Evolutionary conservation across 2,113 vertebrate species (phyloP).

Genomic region (Ia io): DNA sequence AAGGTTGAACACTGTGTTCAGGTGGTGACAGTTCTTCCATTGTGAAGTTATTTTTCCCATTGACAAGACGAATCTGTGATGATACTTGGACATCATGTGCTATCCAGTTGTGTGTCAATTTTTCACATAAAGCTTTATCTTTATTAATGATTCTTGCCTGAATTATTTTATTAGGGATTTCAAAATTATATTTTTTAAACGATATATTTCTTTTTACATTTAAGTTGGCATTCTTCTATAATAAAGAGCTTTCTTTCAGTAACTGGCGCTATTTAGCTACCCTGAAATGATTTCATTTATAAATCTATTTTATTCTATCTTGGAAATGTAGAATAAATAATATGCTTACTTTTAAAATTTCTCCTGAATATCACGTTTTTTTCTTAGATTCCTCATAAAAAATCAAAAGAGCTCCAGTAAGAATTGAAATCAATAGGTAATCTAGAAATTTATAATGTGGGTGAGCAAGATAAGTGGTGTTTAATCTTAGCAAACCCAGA

Average conservation of each 20-base stretch:
- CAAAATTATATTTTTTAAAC: slow-evolving; percentile 25
- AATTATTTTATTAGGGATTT: not conserved
- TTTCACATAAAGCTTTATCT: not conserved
- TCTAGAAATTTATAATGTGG: not conserved
- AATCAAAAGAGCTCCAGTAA: not conserved
- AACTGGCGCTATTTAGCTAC: not conserved
- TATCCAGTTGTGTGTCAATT: slow-evolving; percentile 22
- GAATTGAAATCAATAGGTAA: slow-evolving; percentile 16
- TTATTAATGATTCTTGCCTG: slow-evolving; percentile 9
- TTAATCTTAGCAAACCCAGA: not conserved
- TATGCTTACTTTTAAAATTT: not conserved
- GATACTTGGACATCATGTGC: not conserved
- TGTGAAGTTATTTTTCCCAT: slow-evolving; percentile 3
- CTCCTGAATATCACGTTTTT: not conserved
- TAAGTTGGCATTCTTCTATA: not conserved
- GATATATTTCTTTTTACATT: not conserved
- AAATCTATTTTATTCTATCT: not conserved
- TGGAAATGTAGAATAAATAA: not conserved
- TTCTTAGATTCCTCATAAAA: slow-evolving; percentile 12
- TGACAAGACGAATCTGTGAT: not conserved
- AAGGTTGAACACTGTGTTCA: not conserved
- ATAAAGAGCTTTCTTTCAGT: not conserved
- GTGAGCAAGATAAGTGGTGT: not conserved
- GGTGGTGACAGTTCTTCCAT: not conserved
- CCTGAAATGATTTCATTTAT: not conserved